Base-by-base conservation (phyloP, 2,888 invertebrate species). In the Spodoptera picta region DNA sequence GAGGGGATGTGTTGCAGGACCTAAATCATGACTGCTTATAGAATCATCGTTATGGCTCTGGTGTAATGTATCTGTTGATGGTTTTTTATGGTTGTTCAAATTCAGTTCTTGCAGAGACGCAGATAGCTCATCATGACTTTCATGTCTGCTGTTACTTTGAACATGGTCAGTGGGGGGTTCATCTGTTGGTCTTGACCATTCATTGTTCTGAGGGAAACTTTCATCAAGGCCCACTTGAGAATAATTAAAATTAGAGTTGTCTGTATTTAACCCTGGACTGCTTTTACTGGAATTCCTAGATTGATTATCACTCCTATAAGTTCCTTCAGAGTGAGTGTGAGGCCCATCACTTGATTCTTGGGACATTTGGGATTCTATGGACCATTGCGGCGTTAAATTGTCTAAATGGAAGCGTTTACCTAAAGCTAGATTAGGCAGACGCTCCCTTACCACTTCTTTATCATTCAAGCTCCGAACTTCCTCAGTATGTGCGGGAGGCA, bases 301-400 rank as follows among this genome's bases (percentile, higher is more conserved):
- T 67, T 95, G 95, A 82, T 95, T 95, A 75, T 95, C 95, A 90
- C 96, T 96, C 82, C 93, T 88, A 72, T 95, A 95, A 50, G 96
- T 95, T 60, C 95, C 95, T 81, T 96, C 96, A 10, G 96, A 95
- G 11, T 95, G 95, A 53, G 95, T 96, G 45, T 95, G 90, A 24
- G 95, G 91, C 42, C 96, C 95, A 78, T 96, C 96, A 68, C 96
- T 96, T 2, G 96, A 96, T 77, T 96, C 96, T 83, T 96, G 96
- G 10, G 96, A 96, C 88, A 96, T 95, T 84, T 96, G 96, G 43
- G 96, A 96, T 83, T 96, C 96, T 59, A 95, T 95, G 5, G 96
- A 96, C 96, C 96, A 96, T 77, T 96, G 96, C 2, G 96, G 96
- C 23, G 96, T 91, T 75, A 92, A 82, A 83, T 91, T 91, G 48